A percentile compares a stretch with the other conserved stretches of the same genome.
These are phyloP conservation scores for Leucoraja ocellata DNA, from an alignment of 2,797 vertebrate species.

Conservation along the genomic window DNA sequence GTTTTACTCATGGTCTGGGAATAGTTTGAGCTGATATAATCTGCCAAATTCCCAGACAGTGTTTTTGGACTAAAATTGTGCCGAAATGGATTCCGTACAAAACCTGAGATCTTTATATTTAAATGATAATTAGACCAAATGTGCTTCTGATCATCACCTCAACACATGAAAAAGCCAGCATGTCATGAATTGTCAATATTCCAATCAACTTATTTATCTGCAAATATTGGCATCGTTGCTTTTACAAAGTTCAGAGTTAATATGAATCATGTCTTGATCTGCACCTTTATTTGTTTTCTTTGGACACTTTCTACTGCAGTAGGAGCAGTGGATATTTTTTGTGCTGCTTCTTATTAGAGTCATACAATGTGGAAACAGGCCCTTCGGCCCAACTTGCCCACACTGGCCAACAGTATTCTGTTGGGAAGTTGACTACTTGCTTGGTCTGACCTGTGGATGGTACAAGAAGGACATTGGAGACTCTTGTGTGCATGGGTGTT, in stretches of 20 bases:
- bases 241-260: neutral
- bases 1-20: constrained; percentile 10
- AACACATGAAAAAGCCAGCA: neutral
- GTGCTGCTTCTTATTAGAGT: too few species aligned
- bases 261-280: neutral
- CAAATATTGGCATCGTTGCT: neutral
- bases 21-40: constrained; percentile 1
- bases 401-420: too few species aligned
- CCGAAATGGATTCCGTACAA: neutral
- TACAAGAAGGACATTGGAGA: too few species aligned
- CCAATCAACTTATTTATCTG: neutral
- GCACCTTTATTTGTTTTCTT: neutral
- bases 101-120: neutral
- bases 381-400: too few species aligned
- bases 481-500: too few species aligned
- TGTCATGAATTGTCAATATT: neutral
- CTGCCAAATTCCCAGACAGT: constrained; percentile 24
- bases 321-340: neutral
- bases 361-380: too few species aligned
- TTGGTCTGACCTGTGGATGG: too few species aligned
- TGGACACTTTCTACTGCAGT: neutral
- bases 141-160: neutral
- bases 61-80: neutral
- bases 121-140: neutral
- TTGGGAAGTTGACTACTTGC: too few species aligned